A percentile compares a stretch with the other conserved stretches of the same genome.
Evolutionary conservation across 2,797 vertebrate species (phyloP).

Genomic region (Pangasius sanitwongsei): DNA sequence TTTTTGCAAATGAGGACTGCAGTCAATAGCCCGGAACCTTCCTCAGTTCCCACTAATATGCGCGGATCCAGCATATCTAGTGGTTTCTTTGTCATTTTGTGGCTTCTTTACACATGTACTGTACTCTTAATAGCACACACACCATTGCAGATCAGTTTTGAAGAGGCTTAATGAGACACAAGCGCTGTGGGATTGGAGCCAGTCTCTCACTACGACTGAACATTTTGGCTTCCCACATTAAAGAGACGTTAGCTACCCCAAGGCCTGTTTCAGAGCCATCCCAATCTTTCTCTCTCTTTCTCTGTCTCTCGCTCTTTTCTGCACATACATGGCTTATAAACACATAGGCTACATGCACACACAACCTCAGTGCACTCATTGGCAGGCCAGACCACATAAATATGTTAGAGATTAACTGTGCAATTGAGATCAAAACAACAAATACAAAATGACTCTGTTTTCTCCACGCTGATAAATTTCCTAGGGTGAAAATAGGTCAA

Average conservation of each 20-base stretch:
- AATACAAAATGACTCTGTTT: slow-evolving; percentile 40
- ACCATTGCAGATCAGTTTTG: slow-evolving; percentile 44
- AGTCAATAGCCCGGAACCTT: slow-evolving; percentile 41
- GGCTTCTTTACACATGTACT: slow-evolving; percentile 47
- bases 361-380: background rate
- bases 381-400: slow-evolving; percentile 40
- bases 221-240: slow-evolving; percentile 68
- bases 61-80: slow-evolving; percentile 32
- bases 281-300: slow-evolving; percentile 23
- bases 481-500: slow-evolving; percentile 42
- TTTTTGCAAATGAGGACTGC: slow-evolving; percentile 47
- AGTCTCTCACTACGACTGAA: slow-evolving; percentile 62
- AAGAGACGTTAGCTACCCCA: slow-evolving; percentile 39
- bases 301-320: slow-evolving; percentile 10
- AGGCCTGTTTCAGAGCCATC: slow-evolving; percentile 32
- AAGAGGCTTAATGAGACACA: slow-evolving; percentile 55
- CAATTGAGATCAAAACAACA: slow-evolving; percentile 43
- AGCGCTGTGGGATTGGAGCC: slow-evolving; percentile 46
- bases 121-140: slow-evolving; percentile 23
- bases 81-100: slow-evolving; percentile 57
- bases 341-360: slow-evolving; percentile 5
- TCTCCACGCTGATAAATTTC: slow-evolving; percentile 28
- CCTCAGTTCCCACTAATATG: slow-evolving; percentile 46
- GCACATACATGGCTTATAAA: slow-evolving; percentile 7
- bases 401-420: slow-evolving; percentile 41